These are phyloP conservation scores for Pachyseris speciosa DNA, from an alignment of 64 coral and sea anemone genomes.

Conservation along the genomic window DNA sequence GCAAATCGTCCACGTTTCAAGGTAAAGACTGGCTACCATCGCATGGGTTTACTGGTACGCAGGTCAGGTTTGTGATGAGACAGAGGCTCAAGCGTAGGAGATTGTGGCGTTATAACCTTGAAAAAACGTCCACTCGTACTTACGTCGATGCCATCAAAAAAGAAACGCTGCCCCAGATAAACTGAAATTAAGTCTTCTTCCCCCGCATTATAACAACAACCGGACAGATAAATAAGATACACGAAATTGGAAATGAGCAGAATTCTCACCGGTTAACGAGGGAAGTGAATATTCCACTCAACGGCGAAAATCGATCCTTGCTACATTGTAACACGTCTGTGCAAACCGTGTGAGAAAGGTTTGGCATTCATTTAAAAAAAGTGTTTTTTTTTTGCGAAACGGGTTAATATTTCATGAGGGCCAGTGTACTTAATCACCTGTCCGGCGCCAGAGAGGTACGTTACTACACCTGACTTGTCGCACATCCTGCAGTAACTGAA, in stretches of 20 bases:
- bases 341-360: background rate
- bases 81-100: background rate
- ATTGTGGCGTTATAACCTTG: background rate
- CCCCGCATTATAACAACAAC: background rate
- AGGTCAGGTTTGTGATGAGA: background rate
- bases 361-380: background rate
- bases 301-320: background rate
- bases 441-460: background rate
- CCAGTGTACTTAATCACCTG: background rate
- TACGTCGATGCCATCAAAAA: background rate
- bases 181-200: background rate
- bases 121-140: background rate
- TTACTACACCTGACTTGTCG: no score
- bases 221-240: background rate
- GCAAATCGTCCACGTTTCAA: background rate
- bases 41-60: background rate
- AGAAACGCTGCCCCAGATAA: background rate
- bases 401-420: conserved; percentile 30
- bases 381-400: conserved; percentile 13
- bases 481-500: no score
- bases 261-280: background rate
- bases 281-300: background rate
- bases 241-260: background rate
- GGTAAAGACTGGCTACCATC: background rate
- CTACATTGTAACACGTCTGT: conserved; percentile 28